Evolutionary conservation across 2,797 vertebrate species (phyloP).

Genomic region (Manis crassicaudata): DNA sequence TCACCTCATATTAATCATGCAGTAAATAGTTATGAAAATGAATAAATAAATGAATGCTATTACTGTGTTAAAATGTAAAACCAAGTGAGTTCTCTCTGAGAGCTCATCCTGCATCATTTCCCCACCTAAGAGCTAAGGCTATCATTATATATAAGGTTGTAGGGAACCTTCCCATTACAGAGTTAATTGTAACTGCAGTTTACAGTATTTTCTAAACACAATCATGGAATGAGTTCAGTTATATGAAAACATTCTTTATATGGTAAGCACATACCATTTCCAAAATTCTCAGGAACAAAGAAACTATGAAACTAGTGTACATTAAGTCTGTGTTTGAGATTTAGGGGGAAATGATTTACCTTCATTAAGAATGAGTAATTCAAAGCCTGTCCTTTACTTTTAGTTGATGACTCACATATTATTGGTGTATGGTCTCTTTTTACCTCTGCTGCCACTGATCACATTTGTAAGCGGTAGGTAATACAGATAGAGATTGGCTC

Average conservation of each 20-base stretch:
- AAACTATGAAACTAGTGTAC: background rate
- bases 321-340: background rate
- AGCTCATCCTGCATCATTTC: background rate
- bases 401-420: constrained; percentile 32
- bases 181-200: background rate
- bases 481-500: background rate
- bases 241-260: constrained; percentile 1
- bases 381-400: background rate
- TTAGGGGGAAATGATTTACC: background rate
- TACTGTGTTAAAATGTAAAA: background rate
- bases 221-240: background rate
- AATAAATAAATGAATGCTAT: background rate
- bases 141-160: background rate
- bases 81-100: background rate
- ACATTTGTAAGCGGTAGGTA: background rate
- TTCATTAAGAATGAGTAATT: background rate
- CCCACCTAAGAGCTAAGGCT: background rate
- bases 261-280: background rate
- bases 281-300: background rate
- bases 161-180: background rate
- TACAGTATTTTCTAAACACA: background rate
- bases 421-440: background rate
- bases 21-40: background rate
- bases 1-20: background rate
- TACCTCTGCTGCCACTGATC: background rate